Evolutionary conservation across 2,113 vertebrate genomes (phyloP).

Genomic region (Silurus meridionalis): DNA sequence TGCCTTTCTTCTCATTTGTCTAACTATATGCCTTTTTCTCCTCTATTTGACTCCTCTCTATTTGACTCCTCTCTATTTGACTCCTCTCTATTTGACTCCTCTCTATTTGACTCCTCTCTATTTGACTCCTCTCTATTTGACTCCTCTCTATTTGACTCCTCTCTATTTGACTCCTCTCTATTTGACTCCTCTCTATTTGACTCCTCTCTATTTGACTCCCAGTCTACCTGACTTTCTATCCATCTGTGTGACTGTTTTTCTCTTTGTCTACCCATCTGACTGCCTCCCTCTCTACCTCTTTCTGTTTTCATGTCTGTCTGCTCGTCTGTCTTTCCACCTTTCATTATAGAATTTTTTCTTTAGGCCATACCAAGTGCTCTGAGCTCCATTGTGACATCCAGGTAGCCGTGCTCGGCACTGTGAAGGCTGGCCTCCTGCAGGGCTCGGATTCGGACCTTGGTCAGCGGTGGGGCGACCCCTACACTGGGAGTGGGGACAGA

Average conservation of each 20-base stretch:
- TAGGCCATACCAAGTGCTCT: conserved; percentile 79
- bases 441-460: conserved; percentile 83
- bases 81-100: background rate
- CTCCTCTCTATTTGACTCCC: too few relatives aligned
- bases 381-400: conserved; percentile 94
- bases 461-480: conserved; percentile 68
- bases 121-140: background rate
- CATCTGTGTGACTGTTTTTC: background rate
- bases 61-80: too few relatives aligned
- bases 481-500: background rate
- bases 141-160: background rate
- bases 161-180: background rate
- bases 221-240: background rate
- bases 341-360: background rate
- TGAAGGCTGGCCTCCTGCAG: conserved; percentile 94
- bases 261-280: background rate
- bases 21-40: too few relatives aligned
- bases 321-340: background rate
- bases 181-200: background rate
- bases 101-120: background rate
- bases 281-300: background rate
- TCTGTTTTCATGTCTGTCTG: background rate
- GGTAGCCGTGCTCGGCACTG: conserved; percentile 90
- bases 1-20: too few relatives aligned
- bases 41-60: too few relatives aligned